These are phyloP conservation scores for Eutrigla gurnardus DNA, from an alignment of 2,797 vertebrate species.

Conservation along the genomic window DNA sequence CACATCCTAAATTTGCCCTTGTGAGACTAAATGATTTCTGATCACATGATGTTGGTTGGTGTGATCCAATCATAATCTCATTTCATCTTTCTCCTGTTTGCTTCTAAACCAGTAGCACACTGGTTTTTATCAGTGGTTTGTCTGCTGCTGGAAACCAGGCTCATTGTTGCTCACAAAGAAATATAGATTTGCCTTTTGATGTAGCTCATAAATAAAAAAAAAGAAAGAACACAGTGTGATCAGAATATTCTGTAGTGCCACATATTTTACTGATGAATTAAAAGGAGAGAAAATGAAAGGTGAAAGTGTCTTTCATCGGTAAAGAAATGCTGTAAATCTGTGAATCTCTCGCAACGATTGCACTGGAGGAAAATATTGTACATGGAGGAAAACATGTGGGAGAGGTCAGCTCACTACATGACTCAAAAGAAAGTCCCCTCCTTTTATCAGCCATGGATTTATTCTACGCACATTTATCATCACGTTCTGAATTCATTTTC, in stretches of 20 bases:
- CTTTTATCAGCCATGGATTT: constrained; percentile 65
- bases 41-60: too few relatives aligned
- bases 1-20: too few relatives aligned
- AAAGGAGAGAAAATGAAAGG: constrained; percentile 11
- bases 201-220: constrained; percentile 8
- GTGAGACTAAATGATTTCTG: too few relatives aligned
- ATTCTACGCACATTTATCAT: constrained; percentile 72
- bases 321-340: constrained; percentile 15
- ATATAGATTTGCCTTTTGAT: constrained; percentile 25
- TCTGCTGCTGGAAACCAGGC: background rate
- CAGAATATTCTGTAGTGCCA: constrained; percentile 14
- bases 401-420: constrained; percentile 9
- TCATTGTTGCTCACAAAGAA: constrained; percentile 25
- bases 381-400: constrained; percentile 4
- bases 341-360: constrained; percentile 8
- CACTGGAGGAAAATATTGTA: background rate
- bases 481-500: constrained; percentile 72
- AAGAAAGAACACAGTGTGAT: constrained; percentile 8
- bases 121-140: background rate
- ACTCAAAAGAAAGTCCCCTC: constrained; percentile 25
- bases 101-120: background rate
- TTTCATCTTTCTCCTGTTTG: background rate
- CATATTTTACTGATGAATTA: constrained; percentile 12
- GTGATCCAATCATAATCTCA: too few relatives aligned
- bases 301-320: background rate